phyloP scores from a whole-genome alignment of 2,113 vertebrate species.

The Xiphophorus hellerii region DNA sequence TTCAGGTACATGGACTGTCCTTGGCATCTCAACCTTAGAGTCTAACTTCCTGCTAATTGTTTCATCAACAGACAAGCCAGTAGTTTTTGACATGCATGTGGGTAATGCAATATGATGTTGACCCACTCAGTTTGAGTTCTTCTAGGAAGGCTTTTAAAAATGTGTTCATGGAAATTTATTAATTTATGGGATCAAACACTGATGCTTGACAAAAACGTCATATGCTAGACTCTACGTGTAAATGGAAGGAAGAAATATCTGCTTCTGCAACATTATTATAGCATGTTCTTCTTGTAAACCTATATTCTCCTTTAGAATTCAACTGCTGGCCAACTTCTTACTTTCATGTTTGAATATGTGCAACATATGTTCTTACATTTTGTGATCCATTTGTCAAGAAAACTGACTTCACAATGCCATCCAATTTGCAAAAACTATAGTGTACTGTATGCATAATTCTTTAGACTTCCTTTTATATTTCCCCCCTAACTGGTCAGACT shows the following conservation, averaged over 20 bases:
- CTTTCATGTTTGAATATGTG: too few relatives aligned
- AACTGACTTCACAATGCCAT: neutral
- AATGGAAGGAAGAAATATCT: neutral
- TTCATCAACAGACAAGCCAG: slow-evolving; percentile 46
- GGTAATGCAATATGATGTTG: neutral
- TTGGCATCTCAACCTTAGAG: slow-evolving; percentile 53
- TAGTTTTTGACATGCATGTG: slow-evolving; percentile 13
- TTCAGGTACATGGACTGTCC: slow-evolving; percentile 59
- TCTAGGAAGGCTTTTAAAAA: neutral
- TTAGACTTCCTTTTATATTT: neutral
- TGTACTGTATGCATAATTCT: too few relatives aligned
- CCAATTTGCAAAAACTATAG: neutral
- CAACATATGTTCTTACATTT: too few relatives aligned
- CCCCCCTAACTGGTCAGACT: neutral
- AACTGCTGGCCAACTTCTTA: neutral
- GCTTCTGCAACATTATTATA: too few relatives aligned
- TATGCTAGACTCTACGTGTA: neutral
- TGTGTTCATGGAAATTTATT: neutral
- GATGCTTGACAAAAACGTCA: neutral
- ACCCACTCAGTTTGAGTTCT: neutral
- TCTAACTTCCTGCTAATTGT: slow-evolving; percentile 41
- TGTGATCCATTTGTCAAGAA: neutral
- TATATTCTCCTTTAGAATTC: neutral
- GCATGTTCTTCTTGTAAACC: too few relatives aligned
- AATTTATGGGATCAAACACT: neutral